phyloP scores from a whole-genome alignment of 2,888 invertebrate genomes.

The Crocallis elinguaria region DNA sequence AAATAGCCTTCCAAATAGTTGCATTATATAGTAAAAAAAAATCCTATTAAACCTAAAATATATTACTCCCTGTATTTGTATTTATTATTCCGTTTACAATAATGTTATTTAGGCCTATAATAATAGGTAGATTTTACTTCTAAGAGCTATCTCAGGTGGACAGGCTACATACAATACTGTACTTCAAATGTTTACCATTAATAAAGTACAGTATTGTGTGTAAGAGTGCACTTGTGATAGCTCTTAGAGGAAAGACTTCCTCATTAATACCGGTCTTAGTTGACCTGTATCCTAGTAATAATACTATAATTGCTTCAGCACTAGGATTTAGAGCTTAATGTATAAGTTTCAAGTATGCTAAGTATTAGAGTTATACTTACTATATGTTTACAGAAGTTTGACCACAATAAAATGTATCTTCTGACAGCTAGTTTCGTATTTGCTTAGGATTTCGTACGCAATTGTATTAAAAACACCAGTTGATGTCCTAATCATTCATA shows the following conservation, averaged over 20 bases:
- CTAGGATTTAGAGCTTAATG: slow-evolving; percentile 20
- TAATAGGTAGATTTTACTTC: too few relatives aligned
- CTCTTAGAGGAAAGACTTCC: too few relatives aligned
- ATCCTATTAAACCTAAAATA: slow-evolving; percentile 16
- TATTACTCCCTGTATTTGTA: slow-evolving; percentile 27
- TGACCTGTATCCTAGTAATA: slow-evolving; percentile 22
- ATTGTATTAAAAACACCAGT: slow-evolving; percentile 9
- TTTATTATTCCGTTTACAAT: slow-evolving; percentile 29
- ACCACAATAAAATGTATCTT: slow-evolving; percentile 14
- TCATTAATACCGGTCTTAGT: too few relatives aligned
- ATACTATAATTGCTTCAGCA: slow-evolving; percentile 16
- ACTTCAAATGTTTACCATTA: too few relatives aligned
- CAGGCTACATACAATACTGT: too few relatives aligned
- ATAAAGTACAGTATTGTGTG: too few relatives aligned
- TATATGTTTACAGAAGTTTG: not conserved
- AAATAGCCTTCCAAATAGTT: not conserved
- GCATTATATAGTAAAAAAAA: slow-evolving; percentile 20
- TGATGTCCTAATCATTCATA: slow-evolving; percentile 3
- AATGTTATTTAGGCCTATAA: slow-evolving; percentile 18
- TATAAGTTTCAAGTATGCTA: slow-evolving; percentile 16
- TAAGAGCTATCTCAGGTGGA: too few relatives aligned
- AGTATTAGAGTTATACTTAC: slow-evolving; percentile 11
- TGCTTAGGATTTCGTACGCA: slow-evolving; percentile 4
- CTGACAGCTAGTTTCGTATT: slow-evolving; percentile 9
- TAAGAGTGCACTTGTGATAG: too few relatives aligned